Evolutionary conservation across 2,113 vertebrate species (phyloP), one percentile per base, ranked within the genome.

Genomic region (Fulica atra): DNA sequence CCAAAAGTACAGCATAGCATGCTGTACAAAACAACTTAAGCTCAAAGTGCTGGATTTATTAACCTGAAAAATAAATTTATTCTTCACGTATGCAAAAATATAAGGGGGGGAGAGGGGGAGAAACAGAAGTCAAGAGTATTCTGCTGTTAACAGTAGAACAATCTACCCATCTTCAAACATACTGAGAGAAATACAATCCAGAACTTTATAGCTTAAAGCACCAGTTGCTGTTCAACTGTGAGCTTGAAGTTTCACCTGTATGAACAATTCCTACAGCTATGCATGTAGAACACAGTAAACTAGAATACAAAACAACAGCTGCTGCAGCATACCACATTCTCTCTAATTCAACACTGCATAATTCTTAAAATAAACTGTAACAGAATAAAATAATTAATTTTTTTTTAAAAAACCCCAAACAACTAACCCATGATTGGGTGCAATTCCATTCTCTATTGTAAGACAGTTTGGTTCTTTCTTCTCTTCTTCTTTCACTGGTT

Each of bases 361-460:
- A 57, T 7, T 35, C 5, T 35, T 21, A 70, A 86, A 82, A 77
- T 85, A 86, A 81, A 69, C 19, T 48, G 3, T 51, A 86, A 42
- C 17, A 46, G 8, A 91, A 21, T 81, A 82, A 65, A 96, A 42
- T 7, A 64, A 69, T 28, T 56, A 79, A 69, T 25, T n/a, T 16
- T 66, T 16, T 66, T 46, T 16, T 46, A 50, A 80, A 64, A 89
- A 16, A 1, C 3, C 50, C 15, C 29, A 48, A 21, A 48, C 10
- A 48, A 96, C 98, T 97, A 92, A 99, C 99, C 99, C 99, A 54
- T 99, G 98, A 73, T 40, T 98, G 13, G 99, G 98, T 42, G 99
- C 99, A 68, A 99, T 97, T 92, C 99, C 98, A 54, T 91, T 98
- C 71, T 99, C 99, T 96, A 99, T 97, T 87, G 99, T 98, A 42